Evolutionary conservation across 2,113 vertebrate genomes (phyloP).

Genomic region (Dolichallabes microphthalmus): DNA sequence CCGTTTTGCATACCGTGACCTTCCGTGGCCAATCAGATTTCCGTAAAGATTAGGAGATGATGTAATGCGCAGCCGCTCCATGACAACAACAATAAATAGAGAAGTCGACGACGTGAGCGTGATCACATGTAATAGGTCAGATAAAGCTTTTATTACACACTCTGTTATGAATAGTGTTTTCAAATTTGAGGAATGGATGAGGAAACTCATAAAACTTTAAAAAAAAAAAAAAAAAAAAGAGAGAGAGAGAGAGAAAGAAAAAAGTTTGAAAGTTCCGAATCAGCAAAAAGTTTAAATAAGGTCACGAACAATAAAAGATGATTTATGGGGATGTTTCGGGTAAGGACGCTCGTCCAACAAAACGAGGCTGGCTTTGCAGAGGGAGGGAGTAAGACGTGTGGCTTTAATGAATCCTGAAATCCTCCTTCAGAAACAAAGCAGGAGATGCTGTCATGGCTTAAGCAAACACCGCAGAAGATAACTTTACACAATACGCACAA

Average conservation of each 20-base stretch:
- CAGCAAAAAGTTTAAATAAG: not conserved
- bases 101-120: not conserved
- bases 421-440: not conserved
- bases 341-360: not conserved
- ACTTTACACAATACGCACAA: not conserved
- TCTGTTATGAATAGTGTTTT: not conserved
- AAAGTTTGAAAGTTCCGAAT: not conserved
- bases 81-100: not conserved
- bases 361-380: not conserved
- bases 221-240: not conserved
- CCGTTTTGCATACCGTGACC: not conserved
- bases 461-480: not conserved
- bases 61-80: not conserved
- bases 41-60: not conserved
- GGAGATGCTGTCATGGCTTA: not conserved
- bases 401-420: not conserved
- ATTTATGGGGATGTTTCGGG: slow-evolving; percentile 18
- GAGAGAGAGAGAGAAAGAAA: too few species aligned
- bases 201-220: too few species aligned
- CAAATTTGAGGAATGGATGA: not conserved
- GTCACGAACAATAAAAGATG: not conserved
- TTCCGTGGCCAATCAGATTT: not conserved
- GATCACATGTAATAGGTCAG: not conserved
- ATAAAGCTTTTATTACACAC: not conserved
- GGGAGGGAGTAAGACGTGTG: not conserved